These are phyloP conservation scores for Heteromormyrus szaboi DNA, from an alignment of 2,797 vertebrate species.

Conservation along the genomic window DNA sequence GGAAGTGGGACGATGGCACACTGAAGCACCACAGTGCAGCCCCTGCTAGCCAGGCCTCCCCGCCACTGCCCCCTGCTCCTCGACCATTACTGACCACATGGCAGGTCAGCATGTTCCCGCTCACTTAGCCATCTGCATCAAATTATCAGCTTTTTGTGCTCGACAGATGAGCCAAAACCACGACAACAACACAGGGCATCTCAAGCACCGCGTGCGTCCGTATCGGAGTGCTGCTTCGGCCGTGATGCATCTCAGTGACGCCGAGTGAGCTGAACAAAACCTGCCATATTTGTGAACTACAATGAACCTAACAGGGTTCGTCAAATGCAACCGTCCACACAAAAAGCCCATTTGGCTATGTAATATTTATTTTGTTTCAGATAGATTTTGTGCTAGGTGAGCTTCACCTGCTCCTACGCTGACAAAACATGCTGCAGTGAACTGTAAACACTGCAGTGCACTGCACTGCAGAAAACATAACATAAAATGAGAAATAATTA, in stretches of 20 bases:
- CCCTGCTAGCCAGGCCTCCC: neutral
- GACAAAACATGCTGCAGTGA: neutral
- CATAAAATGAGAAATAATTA: neutral
- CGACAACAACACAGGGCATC: neutral
- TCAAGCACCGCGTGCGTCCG: neutral
- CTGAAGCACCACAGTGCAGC: neutral
- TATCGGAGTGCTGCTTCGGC: neutral
- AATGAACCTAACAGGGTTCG: neutral
- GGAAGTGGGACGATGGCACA: neutral
- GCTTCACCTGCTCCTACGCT: neutral
- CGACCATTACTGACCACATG: neutral
- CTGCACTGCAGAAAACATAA: neutral
- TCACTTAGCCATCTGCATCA: neutral
- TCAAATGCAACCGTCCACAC: neutral
- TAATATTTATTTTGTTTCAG: neutral
- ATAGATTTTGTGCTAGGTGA: neutral
- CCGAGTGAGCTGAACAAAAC: neutral
- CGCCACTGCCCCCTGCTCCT: neutral
- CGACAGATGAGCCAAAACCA: neutral
- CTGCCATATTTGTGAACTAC: neutral
- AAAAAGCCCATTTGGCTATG: neutral
- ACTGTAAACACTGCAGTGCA: neutral
- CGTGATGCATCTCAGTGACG: neutral
- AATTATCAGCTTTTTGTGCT: neutral
- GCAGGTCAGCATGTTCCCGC: neutral